Evolutionary conservation across 2,797 vertebrate species (phyloP).

Genomic region (Perodicticus potto): DNA sequence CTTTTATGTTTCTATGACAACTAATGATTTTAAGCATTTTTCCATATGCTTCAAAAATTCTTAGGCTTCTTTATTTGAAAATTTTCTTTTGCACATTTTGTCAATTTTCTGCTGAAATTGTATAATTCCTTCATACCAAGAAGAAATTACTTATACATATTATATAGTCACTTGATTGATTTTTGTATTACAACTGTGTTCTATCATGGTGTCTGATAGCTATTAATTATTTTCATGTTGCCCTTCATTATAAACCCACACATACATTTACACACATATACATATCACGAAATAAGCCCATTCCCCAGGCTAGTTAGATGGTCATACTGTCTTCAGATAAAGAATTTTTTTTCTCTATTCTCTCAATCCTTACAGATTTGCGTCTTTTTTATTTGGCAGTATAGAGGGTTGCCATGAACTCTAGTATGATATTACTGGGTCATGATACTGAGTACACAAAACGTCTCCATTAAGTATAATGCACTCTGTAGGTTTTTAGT

Average conservation of each 20-base stretch:
- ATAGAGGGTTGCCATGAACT: neutral
- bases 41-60: neutral
- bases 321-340: neutral
- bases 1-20: neutral
- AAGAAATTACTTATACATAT: neutral
- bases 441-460: neutral
- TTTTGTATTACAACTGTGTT: neutral
- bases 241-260: neutral
- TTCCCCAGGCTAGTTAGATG: neutral
- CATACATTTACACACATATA: neutral
- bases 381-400: neutral
- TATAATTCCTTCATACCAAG: no score
- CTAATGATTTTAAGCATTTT: neutral
- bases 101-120: neutral
- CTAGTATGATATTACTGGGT: neutral
- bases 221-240: neutral
- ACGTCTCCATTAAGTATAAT: neutral
- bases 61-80: neutral
- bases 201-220: neutral
- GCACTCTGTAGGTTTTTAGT: neutral
- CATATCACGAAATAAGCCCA: neutral
- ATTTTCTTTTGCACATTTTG: neutral
- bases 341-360: no score
- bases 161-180: neutral
- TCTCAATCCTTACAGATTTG: neutral